Conservation (phyloP, 2,888 invertebrate species). For the Anthophora plumipes region DNA sequence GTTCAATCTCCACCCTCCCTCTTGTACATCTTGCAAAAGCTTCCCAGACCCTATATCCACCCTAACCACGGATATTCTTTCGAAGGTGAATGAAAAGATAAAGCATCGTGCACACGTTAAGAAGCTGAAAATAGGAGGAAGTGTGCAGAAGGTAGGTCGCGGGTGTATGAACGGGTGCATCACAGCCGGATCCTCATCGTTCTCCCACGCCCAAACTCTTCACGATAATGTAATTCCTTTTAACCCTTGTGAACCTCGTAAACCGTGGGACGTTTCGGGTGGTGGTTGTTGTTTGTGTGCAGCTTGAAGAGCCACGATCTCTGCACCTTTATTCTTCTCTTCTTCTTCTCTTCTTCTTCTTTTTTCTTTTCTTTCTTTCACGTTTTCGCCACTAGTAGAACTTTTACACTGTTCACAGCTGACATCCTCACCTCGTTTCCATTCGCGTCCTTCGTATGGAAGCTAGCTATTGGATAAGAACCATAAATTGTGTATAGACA, state of each 20-base stretch:
- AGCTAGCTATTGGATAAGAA: not conserved
- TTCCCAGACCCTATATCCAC: not conserved
- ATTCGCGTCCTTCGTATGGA: not conserved
- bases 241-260: slow-evolving; percentile 73
- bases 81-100: slow-evolving; percentile 41
- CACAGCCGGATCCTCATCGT: slow-evolving; percentile 56
- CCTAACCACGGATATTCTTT: slow-evolving; percentile 7
- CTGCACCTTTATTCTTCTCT: slow-evolving; percentile 42
- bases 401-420: slow-evolving; percentile 41
- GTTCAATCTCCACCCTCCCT: not conserved
- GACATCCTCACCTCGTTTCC: slow-evolving; percentile 19
- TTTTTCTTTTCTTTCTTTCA: not conserved
- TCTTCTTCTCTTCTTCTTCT: not conserved
- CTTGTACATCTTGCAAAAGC: too few species aligned
- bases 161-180: slow-evolving; percentile 63
- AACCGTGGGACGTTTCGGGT: slow-evolving; percentile 73
- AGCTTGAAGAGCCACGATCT: slow-evolving; percentile 48
- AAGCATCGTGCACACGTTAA: slow-evolving; percentile 10
- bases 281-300: slow-evolving; percentile 25
- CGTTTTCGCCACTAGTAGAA: slow-evolving; percentile 22
- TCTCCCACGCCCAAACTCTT: slow-evolving; percentile 76
- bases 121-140: slow-evolving; percentile 20
- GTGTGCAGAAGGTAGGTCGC: slow-evolving; percentile 62
- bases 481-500: too few species aligned
- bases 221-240: slow-evolving; percentile 77